phyloP scores from a whole-genome alignment of 1,140 invertebrate species.

The Caenorhabditis brenneri region DNA sequence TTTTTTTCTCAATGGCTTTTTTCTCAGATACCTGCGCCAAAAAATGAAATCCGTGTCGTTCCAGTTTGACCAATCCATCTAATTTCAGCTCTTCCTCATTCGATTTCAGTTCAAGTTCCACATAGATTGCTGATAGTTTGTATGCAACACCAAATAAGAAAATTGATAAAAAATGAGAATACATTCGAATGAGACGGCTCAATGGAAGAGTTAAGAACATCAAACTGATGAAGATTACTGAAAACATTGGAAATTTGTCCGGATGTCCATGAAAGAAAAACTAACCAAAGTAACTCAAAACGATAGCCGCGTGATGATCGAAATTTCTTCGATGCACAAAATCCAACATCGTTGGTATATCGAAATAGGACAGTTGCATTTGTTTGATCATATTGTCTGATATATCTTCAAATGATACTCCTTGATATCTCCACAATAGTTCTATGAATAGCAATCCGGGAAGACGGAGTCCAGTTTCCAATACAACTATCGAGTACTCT shows the following conservation, averaged over 20 bases:
- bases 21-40: constrained; percentile 70
- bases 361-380: not conserved
- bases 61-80: constrained; percentile 62
- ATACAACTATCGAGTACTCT: not conserved
- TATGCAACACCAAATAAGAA: constrained; percentile 72
- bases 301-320: not conserved
- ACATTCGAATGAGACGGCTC: constrained; percentile 73
- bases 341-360: constrained; percentile 23
- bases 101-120: constrained; percentile 70
- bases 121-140: constrained; percentile 73
- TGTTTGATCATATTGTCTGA: constrained; percentile 9
- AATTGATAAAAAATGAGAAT: constrained; percentile 74
- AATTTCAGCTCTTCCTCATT: constrained; percentile 56
- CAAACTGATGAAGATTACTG: constrained; percentile 74
- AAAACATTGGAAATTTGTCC: constrained; percentile 34
- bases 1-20: not conserved
- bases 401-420: constrained; percentile 5
- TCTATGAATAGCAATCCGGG: constrained; percentile 20
- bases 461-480: constrained; percentile 3
- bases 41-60: constrained; percentile 69
- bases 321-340: constrained; percentile 6
- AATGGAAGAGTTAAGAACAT: constrained; percentile 74
- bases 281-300: constrained; percentile 17
- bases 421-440: constrained; percentile 25
- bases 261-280: not conserved